Conservation (phyloP, 2,797 vertebrate genomes). For the Nasua narica region DNA sequence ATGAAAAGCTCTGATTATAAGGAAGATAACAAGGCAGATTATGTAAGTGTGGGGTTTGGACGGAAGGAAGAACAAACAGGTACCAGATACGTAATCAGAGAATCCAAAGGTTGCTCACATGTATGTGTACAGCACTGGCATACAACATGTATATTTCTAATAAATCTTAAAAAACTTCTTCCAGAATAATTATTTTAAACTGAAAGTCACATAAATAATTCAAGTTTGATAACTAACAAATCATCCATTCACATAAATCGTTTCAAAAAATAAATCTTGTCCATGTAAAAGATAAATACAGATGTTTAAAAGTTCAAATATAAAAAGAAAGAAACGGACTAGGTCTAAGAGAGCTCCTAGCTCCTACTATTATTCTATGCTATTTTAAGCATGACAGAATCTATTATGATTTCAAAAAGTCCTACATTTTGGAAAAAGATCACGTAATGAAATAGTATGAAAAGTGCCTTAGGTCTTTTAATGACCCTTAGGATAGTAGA, state of each 20-base stretch:
- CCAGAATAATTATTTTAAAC: neutral
- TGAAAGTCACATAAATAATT: neutral
- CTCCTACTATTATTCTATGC: neutral
- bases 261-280: conserved; percentile 35
- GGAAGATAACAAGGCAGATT: neutral
- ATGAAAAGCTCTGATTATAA: neutral
- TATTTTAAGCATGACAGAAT: conserved; percentile 19
- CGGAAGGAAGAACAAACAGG: neutral
- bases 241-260: neutral
- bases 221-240: neutral
- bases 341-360: neutral
- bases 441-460: neutral
- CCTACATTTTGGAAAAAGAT: neutral
- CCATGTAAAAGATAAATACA: neutral
- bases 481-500: neutral
- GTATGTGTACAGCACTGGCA: neutral
- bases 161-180: neutral
- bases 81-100: neutral
- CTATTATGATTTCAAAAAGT: neutral
- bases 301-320: conserved; percentile 35
- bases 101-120: neutral
- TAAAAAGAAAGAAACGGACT: conserved; percentile 21
- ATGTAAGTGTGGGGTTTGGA: neutral
- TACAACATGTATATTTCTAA: neutral
- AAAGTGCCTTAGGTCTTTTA: neutral